Evolutionary conservation across 2,888 invertebrate genomes (phyloP), one percentile per base, ranked within the genome.

Genomic region (Trachelus troglodyta): DNA sequence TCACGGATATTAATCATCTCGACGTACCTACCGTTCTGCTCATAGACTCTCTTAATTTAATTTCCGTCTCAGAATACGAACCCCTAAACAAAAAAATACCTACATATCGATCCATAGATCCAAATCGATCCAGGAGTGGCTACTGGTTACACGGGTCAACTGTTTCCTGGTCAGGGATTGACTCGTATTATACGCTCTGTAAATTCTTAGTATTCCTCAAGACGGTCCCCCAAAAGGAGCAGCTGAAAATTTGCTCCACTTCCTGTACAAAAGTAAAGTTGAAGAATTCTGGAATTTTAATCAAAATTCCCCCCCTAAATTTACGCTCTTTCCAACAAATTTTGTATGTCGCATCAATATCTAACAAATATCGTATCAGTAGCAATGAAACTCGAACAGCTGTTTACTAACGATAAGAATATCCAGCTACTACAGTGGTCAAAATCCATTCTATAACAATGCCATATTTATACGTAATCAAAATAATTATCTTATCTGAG

Each of bases 121-220:
- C 12, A 71, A 33, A 33, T 75, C 31, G 34, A 75, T 82, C 82
- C 79, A 79, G 85, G 83, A 85, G 83, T 79, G 85, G 83, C 79
- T 33, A 12, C 34, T 76, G 76, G 77, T 77, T 79, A 85, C 82
- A 69, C 81, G 79, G 82, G 85, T 77, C 85, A 77, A 68, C 79
- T 76, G 35, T 33, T 71, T 71, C 31, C 33, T 34, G 31, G 33
- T 31, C 71, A 71, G 71, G 75, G 79, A 85, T 81, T 82, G 76
- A 76, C 80, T 83, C 77, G 78, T 75, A 85, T 85, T 85, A 81
- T 80, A 85, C 85, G 82, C 80, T 81, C 81, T 79, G 78, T 80
- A 77, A 83, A 83, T 80, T 56, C 80, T 81, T 73, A 77, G 78
- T 34, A 84, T 84, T 84, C 80, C 77, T 81, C 79, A 79, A 76